Evolutionary conservation across 92 coral and sea anemone species (phyloP).

Genomic region (Actinernus sp.): DNA sequence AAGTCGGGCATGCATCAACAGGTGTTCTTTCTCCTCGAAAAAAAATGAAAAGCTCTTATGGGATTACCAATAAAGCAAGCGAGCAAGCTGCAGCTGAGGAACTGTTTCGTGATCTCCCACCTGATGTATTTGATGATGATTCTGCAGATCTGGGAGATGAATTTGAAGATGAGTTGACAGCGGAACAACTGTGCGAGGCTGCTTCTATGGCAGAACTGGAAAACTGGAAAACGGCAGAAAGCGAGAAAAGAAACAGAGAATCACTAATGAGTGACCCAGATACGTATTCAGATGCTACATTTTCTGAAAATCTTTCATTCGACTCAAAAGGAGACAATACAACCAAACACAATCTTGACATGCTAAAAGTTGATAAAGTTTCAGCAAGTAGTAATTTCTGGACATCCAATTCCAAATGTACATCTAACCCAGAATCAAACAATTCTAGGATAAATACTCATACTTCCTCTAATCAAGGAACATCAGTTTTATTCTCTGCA

Average conservation of each 20-base stretch:
- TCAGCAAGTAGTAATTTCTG: background rate
- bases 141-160: constrained; percentile 69
- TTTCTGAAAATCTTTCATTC: background rate
- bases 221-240: background rate
- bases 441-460: no score
- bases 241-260: background rate
- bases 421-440: background rate
- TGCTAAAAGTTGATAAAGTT: constrained; percentile 1
- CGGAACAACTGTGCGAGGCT: constrained; percentile 71
- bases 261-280: background rate
- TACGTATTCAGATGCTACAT: background rate
- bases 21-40: constrained; percentile 48
- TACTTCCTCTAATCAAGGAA: no score
- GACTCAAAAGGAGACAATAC: no score
- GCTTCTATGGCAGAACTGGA: constrained; percentile 64
- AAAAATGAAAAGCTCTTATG: constrained; percentile 59
- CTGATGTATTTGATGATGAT: constrained; percentile 83
- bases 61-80: constrained; percentile 15
- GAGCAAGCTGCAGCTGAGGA: constrained; percentile 70
- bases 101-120: constrained; percentile 70
- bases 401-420: background rate
- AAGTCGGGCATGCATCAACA: background rate
- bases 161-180: constrained; percentile 75
- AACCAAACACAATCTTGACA: constrained; percentile 1
- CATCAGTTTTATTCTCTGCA: background rate